phyloP scores from a whole-genome alignment of 2,113 vertebrate genomes.

The Isichthys henryi region DNA sequence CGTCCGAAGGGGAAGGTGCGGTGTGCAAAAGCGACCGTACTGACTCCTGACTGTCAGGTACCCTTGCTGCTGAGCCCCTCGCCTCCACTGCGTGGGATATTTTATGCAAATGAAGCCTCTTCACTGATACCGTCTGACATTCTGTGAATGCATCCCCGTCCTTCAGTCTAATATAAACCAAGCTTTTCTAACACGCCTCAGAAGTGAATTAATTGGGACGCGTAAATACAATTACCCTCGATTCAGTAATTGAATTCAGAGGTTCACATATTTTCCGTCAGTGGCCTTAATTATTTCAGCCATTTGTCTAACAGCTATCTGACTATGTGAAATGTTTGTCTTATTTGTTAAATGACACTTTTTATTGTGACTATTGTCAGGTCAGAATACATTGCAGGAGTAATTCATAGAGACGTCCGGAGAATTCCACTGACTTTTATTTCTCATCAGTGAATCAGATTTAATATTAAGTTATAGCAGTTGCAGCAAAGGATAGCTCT shows the following conservation, averaged over 20 bases:
- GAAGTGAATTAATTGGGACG: neutral
- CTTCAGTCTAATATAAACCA: neutral
- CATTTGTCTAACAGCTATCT: neutral
- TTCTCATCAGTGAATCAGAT: neutral
- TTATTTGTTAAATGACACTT: neutral
- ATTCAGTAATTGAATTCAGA: neutral
- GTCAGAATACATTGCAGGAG: neutral
- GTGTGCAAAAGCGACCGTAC: neutral
- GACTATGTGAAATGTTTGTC: neutral
- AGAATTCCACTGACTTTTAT: neutral
- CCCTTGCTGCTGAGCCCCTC: neutral
- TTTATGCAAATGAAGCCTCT: neutral
- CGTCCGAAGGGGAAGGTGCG: neutral
- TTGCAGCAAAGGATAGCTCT: neutral
- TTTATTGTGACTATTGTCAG: neutral
- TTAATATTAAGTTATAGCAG: neutral
- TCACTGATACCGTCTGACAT: neutral
- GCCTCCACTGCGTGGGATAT: neutral
- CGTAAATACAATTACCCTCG: neutral
- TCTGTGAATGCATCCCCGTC: neutral
- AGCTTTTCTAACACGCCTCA: neutral
- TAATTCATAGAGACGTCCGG: neutral
- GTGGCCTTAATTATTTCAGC: neutral
- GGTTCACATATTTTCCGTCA: neutral
- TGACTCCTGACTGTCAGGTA: neutral